These are phyloP conservation scores for Alca torda DNA, from an alignment of 2,797 vertebrate species.

Conservation along the genomic window DNA sequence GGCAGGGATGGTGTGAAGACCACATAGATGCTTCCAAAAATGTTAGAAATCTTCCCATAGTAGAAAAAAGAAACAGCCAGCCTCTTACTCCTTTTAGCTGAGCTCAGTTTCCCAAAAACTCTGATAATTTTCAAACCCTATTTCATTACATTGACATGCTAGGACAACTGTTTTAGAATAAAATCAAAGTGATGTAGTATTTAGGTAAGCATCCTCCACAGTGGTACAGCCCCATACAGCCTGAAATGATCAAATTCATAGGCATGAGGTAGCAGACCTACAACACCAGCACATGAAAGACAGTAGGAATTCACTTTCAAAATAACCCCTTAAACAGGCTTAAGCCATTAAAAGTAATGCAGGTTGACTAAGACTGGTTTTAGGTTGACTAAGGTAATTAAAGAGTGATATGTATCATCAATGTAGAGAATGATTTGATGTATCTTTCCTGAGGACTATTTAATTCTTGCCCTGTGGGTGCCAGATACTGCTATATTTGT, in stretches of 20 bases:
- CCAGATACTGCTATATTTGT: not conserved
- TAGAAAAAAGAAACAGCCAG: not conserved
- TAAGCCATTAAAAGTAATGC: not conserved
- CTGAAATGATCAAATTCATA: not conserved
- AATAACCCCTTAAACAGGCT: not conserved
- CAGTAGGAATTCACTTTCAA: not conserved
- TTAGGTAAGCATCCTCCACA: not conserved
- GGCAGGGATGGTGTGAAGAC: not conserved
- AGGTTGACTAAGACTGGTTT: not conserved
- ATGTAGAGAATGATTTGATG: not conserved
- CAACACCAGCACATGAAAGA: not conserved
- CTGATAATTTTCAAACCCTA: not conserved
- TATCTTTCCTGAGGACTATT: not conserved
- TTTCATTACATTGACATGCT: not conserved
- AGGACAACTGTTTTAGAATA: not conserved
- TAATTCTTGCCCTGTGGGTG: not conserved
- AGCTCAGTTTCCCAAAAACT: not conserved
- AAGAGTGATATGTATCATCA: not conserved
- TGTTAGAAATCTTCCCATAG: not conserved
- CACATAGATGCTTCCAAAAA: not conserved
- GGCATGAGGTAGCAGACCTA: not conserved
- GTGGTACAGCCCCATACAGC: not conserved
- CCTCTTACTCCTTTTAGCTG: not conserved
- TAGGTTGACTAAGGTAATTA: not conserved
- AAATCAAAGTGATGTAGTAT: not conserved